A percentile compares a stretch with the other conserved stretches of the same genome.
Evolutionary conservation across 2,888 invertebrate genomes (phyloP).

Genomic region (Exocentrus adspersus): DNA sequence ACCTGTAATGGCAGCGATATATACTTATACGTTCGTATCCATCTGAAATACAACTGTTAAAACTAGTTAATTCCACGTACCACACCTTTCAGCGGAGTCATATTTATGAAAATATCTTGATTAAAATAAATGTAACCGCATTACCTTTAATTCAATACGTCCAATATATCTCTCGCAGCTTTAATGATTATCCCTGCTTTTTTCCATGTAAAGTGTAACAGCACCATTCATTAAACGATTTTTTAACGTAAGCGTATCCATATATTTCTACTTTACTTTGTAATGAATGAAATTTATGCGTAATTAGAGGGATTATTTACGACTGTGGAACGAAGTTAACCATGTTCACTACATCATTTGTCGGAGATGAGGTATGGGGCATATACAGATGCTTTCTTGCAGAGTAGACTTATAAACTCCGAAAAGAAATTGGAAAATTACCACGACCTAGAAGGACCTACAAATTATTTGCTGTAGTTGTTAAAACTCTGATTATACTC

Average conservation of each 20-base stretch:
- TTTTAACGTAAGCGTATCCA: slow-evolving; percentile 22
- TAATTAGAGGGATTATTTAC: slow-evolving; percentile 39
- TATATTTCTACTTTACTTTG: slow-evolving; percentile 30
- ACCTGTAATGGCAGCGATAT: not conserved
- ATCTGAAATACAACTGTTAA: slow-evolving; percentile 1
- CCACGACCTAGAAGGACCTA: no score
- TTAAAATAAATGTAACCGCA: slow-evolving; percentile 22
- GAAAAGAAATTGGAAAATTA: no score
- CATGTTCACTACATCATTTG: slow-evolving; percentile 34
- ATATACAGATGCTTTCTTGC: slow-evolving; percentile 32
- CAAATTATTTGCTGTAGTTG: no score
- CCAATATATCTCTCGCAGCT: slow-evolving; percentile 29
- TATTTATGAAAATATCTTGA: slow-evolving; percentile 14
- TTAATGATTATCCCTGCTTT: slow-evolving; percentile 29
- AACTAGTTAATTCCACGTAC: slow-evolving; percentile 10
- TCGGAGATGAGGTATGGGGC: slow-evolving; percentile 32
- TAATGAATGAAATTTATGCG: slow-evolving; percentile 39
- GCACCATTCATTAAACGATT: slow-evolving; percentile 30
- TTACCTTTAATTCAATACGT: slow-evolving; percentile 31
- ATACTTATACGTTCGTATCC: not conserved
- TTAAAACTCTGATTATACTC: no score
- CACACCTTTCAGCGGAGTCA: slow-evolving; percentile 6
- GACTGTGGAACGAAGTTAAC: slow-evolving; percentile 29
- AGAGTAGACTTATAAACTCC: no score
- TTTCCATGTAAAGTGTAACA: slow-evolving; percentile 28